These are phyloP conservation scores for Invenusta paracnida DNA, from an alignment of 2,888 invertebrate species.

Conservation along the genomic window DNA sequence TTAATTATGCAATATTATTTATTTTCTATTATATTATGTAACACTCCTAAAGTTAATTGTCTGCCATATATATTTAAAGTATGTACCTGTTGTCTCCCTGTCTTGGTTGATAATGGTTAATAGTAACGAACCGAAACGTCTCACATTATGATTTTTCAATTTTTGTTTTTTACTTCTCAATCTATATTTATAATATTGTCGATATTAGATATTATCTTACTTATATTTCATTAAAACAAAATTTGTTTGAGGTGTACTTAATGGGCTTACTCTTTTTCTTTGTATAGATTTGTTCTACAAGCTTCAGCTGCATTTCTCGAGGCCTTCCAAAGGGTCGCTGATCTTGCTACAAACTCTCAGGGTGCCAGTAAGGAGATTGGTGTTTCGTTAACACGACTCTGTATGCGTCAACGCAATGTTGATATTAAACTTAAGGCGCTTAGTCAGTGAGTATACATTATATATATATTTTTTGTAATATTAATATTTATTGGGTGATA, in stretches of 20 bases:
- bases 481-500: too few relatives aligned
- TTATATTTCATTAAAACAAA: too few relatives aligned
- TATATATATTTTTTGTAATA: too few relatives aligned
- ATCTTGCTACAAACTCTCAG: constrained; percentile 90
- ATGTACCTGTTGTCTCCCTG: too few relatives aligned
- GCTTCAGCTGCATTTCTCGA: constrained; percentile 75
- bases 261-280: too few relatives aligned
- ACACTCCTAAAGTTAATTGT: too few relatives aligned
- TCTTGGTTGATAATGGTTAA: too few relatives aligned
- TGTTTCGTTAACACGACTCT: constrained; percentile 88
- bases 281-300: constrained; percentile 24
- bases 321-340: constrained; percentile 94
- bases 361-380: constrained; percentile 96
- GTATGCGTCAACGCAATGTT: constrained; percentile 88
- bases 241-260: too few relatives aligned
- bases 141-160: not conserved
- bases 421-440: constrained; percentile 88
- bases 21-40: not conserved
- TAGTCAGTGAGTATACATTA: constrained; percentile 67
- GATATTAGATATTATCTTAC: not conserved
- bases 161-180: not conserved
- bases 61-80: too few relatives aligned
- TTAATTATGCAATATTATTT: not conserved
- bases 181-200: not conserved
- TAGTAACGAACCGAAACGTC: not conserved